Conservation (phyloP, 2,888 invertebrate genomes). For the Aspidapion aeneum region DNA sequence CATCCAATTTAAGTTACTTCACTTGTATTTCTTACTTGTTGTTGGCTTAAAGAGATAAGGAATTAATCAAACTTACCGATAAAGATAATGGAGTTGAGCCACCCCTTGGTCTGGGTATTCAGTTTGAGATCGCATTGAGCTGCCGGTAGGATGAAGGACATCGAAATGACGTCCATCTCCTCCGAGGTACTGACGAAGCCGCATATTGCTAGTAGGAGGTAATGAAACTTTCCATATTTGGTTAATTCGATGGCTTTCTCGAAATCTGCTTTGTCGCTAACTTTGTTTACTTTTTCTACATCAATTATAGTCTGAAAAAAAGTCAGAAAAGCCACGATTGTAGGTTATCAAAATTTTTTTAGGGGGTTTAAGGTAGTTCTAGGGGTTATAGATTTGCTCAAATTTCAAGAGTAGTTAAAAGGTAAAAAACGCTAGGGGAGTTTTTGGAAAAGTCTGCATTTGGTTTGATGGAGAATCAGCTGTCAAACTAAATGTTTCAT, state of each 20-base stretch:
- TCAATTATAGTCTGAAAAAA: conserved; percentile 44
- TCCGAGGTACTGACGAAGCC: conserved; percentile 93
- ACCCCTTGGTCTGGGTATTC: conserved; percentile 81
- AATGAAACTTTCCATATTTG: conserved; percentile 86
- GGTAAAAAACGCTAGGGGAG: no score
- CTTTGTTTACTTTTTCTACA: conserved; percentile 58
- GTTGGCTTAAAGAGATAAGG: no score
- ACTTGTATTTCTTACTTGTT: no score
- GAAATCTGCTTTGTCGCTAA: conserved; percentile 75
- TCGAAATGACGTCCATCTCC: conserved; percentile 94
- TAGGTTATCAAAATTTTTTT: no score
- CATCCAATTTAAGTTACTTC: no score
- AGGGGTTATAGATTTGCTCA: no score
- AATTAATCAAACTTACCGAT: conserved; percentile 42
- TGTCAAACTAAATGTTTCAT: no score
- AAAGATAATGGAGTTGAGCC: conserved; percentile 62
- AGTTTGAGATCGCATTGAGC: conserved; percentile 90
- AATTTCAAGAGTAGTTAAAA: no score
- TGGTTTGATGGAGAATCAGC: no score
- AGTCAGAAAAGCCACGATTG: no score
- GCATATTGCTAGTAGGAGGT: conserved; percentile 83
- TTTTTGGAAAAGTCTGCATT: no score
- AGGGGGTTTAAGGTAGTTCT: no score
- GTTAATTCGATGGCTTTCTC: conserved; percentile 85
- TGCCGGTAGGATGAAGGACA: conserved; percentile 91